Percentiles rank a stretch among this genome's conserved stretches.
Conservation (phyloP, 2,113 vertebrate species). For the Calidris pygmaea region DNA sequence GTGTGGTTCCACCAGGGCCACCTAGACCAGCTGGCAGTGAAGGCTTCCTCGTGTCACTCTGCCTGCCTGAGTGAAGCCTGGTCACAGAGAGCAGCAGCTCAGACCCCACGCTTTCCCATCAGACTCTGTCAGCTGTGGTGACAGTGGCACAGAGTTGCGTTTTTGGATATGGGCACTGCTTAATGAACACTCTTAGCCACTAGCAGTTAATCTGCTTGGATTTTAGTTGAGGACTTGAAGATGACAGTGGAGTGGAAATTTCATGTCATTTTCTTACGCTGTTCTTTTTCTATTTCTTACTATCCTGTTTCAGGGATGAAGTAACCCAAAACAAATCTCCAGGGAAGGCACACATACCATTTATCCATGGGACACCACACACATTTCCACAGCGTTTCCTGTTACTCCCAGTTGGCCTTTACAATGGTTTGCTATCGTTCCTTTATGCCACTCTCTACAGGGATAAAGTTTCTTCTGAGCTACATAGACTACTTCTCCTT, state of each 20-base stretch:
- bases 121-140: too few relatives aligned
- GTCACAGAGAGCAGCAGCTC: not conserved
- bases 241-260: not conserved
- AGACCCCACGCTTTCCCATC: not conserved
- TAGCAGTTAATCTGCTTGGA: not conserved
- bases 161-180: not conserved
- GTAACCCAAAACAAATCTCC: not conserved
- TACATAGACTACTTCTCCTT: not conserved
- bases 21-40: not conserved
- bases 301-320: not conserved
- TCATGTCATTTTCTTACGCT: not conserved
- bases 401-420: not conserved
- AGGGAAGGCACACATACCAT: not conserved
- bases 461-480: not conserved
- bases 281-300: not conserved
- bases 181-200: not conserved
- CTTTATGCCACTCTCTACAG: not conserved
- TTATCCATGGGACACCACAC: not conserved
- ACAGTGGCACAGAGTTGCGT: not conserved
- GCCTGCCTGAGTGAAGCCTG: not conserved
- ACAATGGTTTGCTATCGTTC: not conserved
- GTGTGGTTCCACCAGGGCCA: not conserved
- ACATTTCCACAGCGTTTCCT: not conserved
- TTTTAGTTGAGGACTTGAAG: not conserved
- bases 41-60: not conserved